Percentiles rank a stretch among this genome's conserved stretches.
phyloP scores from a whole-genome alignment of 2,113 vertebrate genomes.

The Tor tambroides region DNA sequence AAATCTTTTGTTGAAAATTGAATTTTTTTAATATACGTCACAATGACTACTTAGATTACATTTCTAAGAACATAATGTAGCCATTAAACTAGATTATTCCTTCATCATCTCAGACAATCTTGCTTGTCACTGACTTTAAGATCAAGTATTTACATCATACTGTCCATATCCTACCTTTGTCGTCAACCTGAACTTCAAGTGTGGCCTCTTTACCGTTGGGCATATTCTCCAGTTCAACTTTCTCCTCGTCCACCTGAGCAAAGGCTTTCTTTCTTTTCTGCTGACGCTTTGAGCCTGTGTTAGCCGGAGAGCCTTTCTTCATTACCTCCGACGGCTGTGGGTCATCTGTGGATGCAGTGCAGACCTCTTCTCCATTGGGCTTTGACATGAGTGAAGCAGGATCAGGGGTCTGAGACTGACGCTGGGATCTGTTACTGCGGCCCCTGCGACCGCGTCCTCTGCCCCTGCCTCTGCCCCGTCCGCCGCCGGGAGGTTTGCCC shows the following conservation, averaged over 20 bases:
- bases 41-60: not conserved
- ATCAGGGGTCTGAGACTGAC: not conserved
- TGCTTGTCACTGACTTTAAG: too few species aligned
- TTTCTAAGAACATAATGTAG: not conserved
- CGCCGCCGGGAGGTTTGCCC: not conserved
- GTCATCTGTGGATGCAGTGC: not conserved
- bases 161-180: not conserved
- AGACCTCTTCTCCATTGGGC: not conserved
- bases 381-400: not conserved
- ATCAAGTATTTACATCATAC: not conserved
- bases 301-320: not conserved
- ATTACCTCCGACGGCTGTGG: not conserved
- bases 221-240: not conserved
- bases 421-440: not conserved
- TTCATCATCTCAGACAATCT: not conserved
- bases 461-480: constrained; percentile 9
- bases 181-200: not conserved
- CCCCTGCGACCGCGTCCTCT: not conserved
- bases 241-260: not conserved
- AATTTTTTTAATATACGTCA: not conserved
- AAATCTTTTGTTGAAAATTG: not conserved
- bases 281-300: not conserved
- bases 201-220: not conserved
- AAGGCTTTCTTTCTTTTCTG: not conserved
- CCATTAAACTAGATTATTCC: not conserved